Conservation (phyloP, 2,888 invertebrate species). For the Pristionchus maxplancki region DNA sequence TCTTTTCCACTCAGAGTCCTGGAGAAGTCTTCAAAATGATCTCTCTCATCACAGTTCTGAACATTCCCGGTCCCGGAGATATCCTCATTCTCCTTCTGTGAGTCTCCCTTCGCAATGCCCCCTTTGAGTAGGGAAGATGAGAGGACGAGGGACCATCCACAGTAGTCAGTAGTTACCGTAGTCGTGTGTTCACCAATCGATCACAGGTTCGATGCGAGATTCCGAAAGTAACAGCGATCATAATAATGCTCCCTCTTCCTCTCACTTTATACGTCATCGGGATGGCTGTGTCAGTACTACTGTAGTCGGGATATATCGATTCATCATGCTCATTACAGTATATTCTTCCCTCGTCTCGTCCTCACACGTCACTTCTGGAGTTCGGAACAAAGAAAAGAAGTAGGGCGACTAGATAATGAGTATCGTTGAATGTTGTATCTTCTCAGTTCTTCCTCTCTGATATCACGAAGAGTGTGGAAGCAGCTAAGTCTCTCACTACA, state of each 20-base stretch:
- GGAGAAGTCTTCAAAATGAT: constrained; percentile 65
- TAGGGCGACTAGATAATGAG: constrained; percentile 53
- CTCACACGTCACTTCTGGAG: constrained; percentile 76
- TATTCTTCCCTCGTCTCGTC: constrained; percentile 73
- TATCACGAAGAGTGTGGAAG: constrained; percentile 7
- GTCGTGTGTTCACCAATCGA: not conserved
- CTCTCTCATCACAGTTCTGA: constrained; percentile 63
- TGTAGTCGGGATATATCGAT: not conserved
- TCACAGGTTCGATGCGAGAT: constrained; percentile 68
- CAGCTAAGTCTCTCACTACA: not conserved
- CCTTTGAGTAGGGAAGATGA: constrained; percentile 37
- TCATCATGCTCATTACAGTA: constrained; percentile 58
- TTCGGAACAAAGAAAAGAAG: constrained; percentile 65
- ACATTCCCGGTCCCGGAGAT: constrained; percentile 66
- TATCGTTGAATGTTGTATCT: not conserved
- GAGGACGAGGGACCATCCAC: constrained; percentile 6
- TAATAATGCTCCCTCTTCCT: constrained; percentile 69
- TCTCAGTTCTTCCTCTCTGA: constrained; percentile 33
- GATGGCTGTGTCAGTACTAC: constrained; percentile 66
- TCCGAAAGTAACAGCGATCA: constrained; percentile 67
- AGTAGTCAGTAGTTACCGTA: not conserved
- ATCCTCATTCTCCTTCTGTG: constrained; percentile 57
- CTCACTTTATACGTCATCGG: constrained; percentile 70
- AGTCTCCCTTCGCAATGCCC: constrained; percentile 49
- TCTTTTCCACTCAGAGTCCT: constrained; percentile 58